Evolutionary conservation across 2,888 invertebrate genomes (phyloP).

Genomic region (Loripinus fragilis): DNA sequence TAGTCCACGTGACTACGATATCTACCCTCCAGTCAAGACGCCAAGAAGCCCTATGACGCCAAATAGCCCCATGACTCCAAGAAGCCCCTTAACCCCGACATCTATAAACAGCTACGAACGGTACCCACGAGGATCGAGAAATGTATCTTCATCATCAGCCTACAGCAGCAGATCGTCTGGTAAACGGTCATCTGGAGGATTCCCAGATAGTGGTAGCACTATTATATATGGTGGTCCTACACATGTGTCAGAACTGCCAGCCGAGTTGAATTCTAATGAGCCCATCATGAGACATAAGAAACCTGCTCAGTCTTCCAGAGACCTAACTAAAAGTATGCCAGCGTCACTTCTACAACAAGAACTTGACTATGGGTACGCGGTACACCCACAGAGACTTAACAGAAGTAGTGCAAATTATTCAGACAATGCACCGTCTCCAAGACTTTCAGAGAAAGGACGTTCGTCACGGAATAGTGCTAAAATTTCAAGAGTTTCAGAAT

Average conservation of each 20-base stretch:
- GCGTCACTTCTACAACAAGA: conserved; percentile 37
- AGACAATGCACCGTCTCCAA: conserved; percentile 22
- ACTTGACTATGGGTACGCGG: conserved; percentile 51
- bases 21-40: conserved; percentile 47
- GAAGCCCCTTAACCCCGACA: conserved; percentile 6
- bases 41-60: conserved; percentile 41
- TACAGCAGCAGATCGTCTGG: conserved; percentile 60
- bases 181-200: conserved; percentile 55
- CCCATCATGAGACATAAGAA: conserved; percentile 54
- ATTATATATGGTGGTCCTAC: conserved; percentile 36
- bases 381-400: conserved; percentile 44
- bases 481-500: conserved; percentile 31
- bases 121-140: conserved; percentile 51
- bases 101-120: conserved; percentile 8
- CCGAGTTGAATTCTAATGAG: conserved; percentile 63
- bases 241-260: conserved; percentile 61
- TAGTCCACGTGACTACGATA: conserved; percentile 54
- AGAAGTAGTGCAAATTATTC: conserved; percentile 36
- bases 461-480: conserved; percentile 17
- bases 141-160: conserved; percentile 63
- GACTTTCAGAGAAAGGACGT: neutral
- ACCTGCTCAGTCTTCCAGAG: conserved; percentile 34
- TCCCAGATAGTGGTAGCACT: conserved; percentile 49
- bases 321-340: conserved; percentile 52
- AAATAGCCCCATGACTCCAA: too few species aligned